phyloP scores from a whole-genome alignment of 2,797 vertebrate genomes.

The Anas bernieri region DNA sequence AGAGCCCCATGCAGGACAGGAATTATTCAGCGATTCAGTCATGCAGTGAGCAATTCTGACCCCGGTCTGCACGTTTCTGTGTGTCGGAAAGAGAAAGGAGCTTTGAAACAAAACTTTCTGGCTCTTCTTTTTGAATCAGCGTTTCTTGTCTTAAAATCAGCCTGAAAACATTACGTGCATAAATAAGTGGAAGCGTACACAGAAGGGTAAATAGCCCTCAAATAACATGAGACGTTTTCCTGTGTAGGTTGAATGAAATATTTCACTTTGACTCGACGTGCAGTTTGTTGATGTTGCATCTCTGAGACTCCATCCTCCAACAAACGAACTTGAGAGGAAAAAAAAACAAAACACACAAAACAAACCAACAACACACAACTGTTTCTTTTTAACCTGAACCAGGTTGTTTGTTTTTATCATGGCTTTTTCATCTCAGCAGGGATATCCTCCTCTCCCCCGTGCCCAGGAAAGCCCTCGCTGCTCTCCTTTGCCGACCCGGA shows the following conservation, averaged over 20 bases:
- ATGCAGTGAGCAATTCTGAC: background rate
- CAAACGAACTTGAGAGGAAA: background rate
- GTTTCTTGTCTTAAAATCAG: background rate
- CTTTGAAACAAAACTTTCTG: background rate
- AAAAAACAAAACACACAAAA: no score
- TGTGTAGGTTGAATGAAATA: background rate
- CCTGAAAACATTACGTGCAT: background rate
- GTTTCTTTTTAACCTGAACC: background rate
- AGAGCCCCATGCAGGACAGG: background rate
- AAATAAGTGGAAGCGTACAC: background rate
- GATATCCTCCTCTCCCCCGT: background rate
- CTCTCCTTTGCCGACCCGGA: background rate
- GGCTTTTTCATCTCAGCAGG: background rate
- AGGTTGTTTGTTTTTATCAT: background rate
- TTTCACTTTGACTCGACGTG: slow-evolving; percentile 5
- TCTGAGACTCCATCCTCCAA: background rate
- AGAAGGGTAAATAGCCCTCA: background rate
- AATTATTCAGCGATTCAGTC: background rate
- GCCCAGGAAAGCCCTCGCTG: slow-evolving; percentile 19
- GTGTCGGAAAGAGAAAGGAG: background rate
- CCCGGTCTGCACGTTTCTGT: background rate
- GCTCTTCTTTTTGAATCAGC: background rate
- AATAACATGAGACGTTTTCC: background rate
- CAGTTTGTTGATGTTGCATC: background rate
- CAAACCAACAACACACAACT: no score